Base-by-base conservation (phyloP, 2,113 vertebrate species). In the Corvus cornix region DNA sequence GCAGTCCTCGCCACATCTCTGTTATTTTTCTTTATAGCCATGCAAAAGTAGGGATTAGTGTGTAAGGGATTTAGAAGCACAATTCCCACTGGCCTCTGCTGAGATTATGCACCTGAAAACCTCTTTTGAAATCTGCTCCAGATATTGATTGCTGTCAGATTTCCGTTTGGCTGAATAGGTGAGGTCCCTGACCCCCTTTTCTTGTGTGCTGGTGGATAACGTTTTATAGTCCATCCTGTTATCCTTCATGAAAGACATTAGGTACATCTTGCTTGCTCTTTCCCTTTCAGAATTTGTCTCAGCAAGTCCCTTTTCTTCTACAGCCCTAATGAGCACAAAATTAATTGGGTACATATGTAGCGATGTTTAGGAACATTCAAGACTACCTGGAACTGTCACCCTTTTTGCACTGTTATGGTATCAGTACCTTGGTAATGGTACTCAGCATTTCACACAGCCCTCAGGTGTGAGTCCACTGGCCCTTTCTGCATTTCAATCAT, bases 161-260 rank as follows among this genome's bases (percentile, higher is more conserved):
- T 94, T 95, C 48, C 82, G 83, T 94, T 95, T 87, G 78, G 63
- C 69, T 91, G 77, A 86, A 92, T 31, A 77, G 56, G 55, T 86
- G 48, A 93, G 62, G 75, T 83, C 55, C 13, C n/a, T 69, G 82
- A 85, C 37, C 39, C n/a, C 63, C 62, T 84, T 84, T 75, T 87
- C 48, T 64, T 24, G 14, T 79, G 41, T 62, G 49, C 41, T 80
- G 20, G 41, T 69, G 82, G 81, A 53, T 73, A 89, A 83, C 10
- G 51, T 68, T 76, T 73, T 76, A 46, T 41, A 90, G 58, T 28
- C 39, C 66, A 73, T 46, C n/a, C 55, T 52, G 28, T 80, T 91
- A 87, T 30, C 63, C 67, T 87, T 87, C 20, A 41, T 68, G n/a
- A 63, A 85, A 87, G 31, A 66, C 3, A 3, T 76, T 33, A 90